Conservation (phyloP, 1,140 invertebrate genomes). For the Cardiocondyla obscurior region DNA sequence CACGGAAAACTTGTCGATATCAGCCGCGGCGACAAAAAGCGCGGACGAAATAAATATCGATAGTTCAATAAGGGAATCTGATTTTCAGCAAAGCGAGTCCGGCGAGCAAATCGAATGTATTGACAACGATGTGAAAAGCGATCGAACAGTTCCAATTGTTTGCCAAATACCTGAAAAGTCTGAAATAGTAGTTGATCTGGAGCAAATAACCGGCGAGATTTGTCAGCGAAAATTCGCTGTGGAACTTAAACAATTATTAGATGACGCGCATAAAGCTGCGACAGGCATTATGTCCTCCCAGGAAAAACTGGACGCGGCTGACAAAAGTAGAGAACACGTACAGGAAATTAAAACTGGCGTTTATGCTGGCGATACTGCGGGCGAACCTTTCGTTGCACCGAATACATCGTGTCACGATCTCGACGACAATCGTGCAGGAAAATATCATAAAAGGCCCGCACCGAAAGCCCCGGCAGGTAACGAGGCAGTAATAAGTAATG, state of each 20-base stretch:
- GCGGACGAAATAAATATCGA: background rate
- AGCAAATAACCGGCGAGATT: slow-evolving; percentile 68
- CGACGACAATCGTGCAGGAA: slow-evolving; percentile 77
- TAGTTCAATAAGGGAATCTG: background rate
- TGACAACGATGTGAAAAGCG: background rate
- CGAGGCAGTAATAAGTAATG: background rate
- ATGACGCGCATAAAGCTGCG: slow-evolving; percentile 72
- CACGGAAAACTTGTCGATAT: background rate
- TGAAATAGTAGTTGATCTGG: background rate
- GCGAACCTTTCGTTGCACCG: slow-evolving; percentile 25
- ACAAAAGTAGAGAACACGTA: background rate
- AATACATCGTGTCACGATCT: slow-evolving; percentile 67
- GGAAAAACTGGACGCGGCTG: slow-evolving; percentile 56
- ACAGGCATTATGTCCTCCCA: slow-evolving; percentile 72
- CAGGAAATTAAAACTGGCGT: background rate
- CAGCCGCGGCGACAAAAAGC: background rate
- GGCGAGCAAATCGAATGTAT: background rate
- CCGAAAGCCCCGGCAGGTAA: slow-evolving; percentile 71
- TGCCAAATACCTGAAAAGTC: slow-evolving; percentile 18
- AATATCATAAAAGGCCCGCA: slow-evolving; percentile 81
- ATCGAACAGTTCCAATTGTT: background rate
- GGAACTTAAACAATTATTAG: slow-evolving; percentile 76
- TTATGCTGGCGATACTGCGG: background rate
- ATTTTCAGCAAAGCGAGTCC: background rate
- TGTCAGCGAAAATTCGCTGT: slow-evolving; percentile 74